phyloP scores from a whole-genome alignment of 2,797 vertebrate genomes.

The Galago senegalensis region DNA sequence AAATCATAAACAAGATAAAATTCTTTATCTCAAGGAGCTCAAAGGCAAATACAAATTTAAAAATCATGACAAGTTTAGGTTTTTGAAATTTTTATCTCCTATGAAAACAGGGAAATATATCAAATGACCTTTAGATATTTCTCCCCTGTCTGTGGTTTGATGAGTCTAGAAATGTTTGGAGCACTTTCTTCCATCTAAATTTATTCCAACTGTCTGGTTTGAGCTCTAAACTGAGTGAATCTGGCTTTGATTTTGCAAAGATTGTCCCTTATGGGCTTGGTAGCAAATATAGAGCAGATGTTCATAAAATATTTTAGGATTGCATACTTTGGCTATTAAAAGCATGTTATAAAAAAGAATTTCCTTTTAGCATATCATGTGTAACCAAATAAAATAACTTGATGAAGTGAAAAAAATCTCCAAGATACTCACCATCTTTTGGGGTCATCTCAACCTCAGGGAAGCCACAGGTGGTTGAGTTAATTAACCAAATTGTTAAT shows the following conservation, averaged over 20 bases:
- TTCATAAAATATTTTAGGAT: constrained; percentile 38
- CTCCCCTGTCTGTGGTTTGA: background rate
- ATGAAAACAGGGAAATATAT: background rate
- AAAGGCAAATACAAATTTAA: background rate
- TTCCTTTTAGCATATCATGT: background rate
- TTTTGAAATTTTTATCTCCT: background rate
- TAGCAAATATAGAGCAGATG: background rate
- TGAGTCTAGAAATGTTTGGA: background rate
- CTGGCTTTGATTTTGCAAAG: background rate
- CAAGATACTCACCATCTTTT: background rate
- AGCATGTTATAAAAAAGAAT: background rate
- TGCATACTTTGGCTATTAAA: background rate
- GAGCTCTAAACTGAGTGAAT: background rate
- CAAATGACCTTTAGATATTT: constrained; percentile 47
- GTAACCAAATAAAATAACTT: background rate
- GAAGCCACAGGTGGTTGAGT: background rate
- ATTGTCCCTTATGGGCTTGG: background rate
- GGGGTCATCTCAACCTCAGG: background rate
- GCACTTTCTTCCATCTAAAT: background rate
- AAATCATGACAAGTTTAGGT: background rate
- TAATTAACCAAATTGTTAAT: background rate
- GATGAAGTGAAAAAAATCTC: background rate
- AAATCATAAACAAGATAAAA: constrained; percentile 5
- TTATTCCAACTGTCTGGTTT: constrained; percentile 21
- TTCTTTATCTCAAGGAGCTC: constrained; percentile 23